phyloP scores from a whole-genome alignment of 2,888 invertebrate species.

The Ichneumoninae sp. region DNA sequence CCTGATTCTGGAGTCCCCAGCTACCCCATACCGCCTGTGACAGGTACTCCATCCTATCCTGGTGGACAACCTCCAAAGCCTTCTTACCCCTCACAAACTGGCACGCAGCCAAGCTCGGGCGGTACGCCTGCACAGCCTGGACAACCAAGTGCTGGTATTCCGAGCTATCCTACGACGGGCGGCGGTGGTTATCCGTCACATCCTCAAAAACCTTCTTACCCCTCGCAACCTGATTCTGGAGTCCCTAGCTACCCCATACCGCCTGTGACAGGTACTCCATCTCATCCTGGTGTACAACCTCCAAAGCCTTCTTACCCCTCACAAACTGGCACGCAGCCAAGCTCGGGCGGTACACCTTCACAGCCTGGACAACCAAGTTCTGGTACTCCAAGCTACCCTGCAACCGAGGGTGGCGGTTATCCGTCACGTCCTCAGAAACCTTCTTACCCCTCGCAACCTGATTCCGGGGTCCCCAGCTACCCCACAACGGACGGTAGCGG shows the following conservation, averaged over 20 bases:
- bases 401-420: neutral
- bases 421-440: constrained; percentile 44
- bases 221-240: constrained; percentile 46
- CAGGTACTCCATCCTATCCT: neutral
- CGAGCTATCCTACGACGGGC: neutral
- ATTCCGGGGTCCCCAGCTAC: too few relatives aligned
- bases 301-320: constrained; percentile 71
- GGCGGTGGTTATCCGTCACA: neutral
- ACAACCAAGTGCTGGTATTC: neutral
- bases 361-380: constrained; percentile 54
- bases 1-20: too few relatives aligned
- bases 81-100: constrained; percentile 72
- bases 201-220: constrained; percentile 59
- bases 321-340: constrained; percentile 9
- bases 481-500: neutral
- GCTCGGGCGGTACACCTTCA: constrained; percentile 48
- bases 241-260: constrained; percentile 57
- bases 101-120: constrained; percentile 65
- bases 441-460: constrained; percentile 26
- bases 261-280: neutral
- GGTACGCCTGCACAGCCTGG: constrained; percentile 70
- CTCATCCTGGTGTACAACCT: constrained; percentile 65
- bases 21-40: neutral
- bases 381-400: neutral
- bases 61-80: constrained; percentile 23